Evolutionary conservation across 2,888 invertebrate species (phyloP).

Genomic region (Melinopterus prodromus): DNA sequence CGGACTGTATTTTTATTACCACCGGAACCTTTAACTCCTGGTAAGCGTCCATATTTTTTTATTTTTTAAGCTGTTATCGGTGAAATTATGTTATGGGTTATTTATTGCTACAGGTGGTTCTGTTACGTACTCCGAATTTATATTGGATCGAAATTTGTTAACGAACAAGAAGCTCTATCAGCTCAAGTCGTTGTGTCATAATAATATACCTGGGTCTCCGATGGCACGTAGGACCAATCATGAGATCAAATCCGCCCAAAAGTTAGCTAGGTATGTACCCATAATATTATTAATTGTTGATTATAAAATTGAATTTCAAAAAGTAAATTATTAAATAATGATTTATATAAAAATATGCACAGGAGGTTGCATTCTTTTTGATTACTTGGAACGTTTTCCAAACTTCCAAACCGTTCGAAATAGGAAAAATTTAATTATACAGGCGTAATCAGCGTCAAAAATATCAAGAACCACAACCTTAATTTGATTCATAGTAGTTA

Average conservation of each 20-base stretch:
- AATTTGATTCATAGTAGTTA: too few relatives aligned
- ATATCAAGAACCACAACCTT: too few relatives aligned
- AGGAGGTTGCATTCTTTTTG: too few relatives aligned
- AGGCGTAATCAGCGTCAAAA: too few relatives aligned
- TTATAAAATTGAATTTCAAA: too few relatives aligned
- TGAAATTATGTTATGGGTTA: slow-evolving; percentile 41
- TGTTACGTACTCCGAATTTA: slow-evolving; percentile 69
- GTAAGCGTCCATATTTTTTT: slow-evolving; percentile 39
- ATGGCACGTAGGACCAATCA: slow-evolving; percentile 94
- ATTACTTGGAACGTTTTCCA: neutral
- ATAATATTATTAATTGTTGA: slow-evolving; percentile 31
- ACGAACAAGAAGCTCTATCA: slow-evolving; percentile 54
- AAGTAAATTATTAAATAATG: too few relatives aligned
- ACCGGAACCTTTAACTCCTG: slow-evolving; percentile 75
- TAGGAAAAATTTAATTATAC: too few relatives aligned
- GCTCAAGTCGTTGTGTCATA: slow-evolving; percentile 55
- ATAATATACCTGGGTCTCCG: slow-evolving; percentile 79
- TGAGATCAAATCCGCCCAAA: slow-evolving; percentile 92
- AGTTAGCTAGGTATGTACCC: slow-evolving; percentile 68
- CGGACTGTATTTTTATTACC: slow-evolving; percentile 95
- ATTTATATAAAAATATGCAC: too few relatives aligned
- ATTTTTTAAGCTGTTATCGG: slow-evolving; percentile 21
- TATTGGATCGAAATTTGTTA: slow-evolving; percentile 69
- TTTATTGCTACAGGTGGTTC: slow-evolving; percentile 56
- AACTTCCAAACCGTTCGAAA: too few relatives aligned